phyloP scores from a whole-genome alignment of 2,113 vertebrate species.

The Tiliqua scincoides region DNA sequence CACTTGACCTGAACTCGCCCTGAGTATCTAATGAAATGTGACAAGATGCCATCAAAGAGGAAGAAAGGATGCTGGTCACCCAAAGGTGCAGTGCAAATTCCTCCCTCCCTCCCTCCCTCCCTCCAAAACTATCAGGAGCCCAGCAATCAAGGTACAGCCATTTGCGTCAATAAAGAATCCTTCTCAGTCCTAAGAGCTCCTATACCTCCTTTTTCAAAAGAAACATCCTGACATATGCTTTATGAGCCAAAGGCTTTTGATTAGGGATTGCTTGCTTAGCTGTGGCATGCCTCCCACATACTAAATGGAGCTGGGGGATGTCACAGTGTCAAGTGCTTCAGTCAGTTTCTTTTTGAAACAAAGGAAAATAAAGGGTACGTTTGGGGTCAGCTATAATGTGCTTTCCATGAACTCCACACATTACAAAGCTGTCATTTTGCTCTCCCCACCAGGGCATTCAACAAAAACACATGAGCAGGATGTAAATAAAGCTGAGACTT shows the following conservation, averaged over 20 bases:
- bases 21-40: fast-evolving
- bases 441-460: not conserved
- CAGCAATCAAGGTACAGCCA: fast-evolving
- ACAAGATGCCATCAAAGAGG: not conserved
- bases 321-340: not conserved
- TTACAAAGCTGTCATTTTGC: not conserved
- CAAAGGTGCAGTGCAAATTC: fast-evolving
- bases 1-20: not conserved
- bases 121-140: fast-evolving
- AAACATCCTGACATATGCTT: not conserved
- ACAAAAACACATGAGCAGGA: not conserved
- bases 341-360: not conserved
- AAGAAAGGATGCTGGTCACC: not conserved
- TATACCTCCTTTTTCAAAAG: not conserved
- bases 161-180: not conserved
- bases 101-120: not conserved
- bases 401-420: not conserved
- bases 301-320: not conserved
- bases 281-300: not conserved
- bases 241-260: not conserved
- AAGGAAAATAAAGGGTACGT: not conserved
- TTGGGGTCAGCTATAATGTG: not conserved
- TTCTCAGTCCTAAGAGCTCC: not conserved
- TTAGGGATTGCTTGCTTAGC: not conserved
- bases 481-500: not conserved